Evolutionary conservation across 2,113 vertebrate genomes (phyloP).

Genomic region (Clarias batrachus): DNA sequence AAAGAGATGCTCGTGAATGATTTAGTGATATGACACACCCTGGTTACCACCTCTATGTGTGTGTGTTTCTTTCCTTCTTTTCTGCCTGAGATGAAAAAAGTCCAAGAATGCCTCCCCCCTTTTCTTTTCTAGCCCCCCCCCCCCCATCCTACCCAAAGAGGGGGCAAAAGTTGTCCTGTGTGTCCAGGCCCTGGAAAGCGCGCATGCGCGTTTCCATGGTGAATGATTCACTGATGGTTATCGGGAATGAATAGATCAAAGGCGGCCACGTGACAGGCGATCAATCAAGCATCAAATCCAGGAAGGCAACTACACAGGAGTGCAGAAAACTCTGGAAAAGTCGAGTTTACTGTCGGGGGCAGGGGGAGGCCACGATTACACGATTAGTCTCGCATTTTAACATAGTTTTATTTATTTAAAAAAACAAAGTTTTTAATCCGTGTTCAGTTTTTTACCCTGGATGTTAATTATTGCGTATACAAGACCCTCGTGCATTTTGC

Average conservation of each 20-base stretch:
- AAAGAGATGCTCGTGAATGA: constrained; percentile 37
- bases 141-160: constrained; percentile 56
- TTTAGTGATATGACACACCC: constrained; percentile 67
- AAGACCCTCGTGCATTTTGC: no score
- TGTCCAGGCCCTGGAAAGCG: constrained; percentile 49
- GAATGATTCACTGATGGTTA: constrained; percentile 81
- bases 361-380: no score
- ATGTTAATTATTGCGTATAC: not conserved
- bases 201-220: constrained; percentile 73
- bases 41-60: constrained; percentile 53
- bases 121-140: constrained; percentile 58
- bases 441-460: not conserved
- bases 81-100: constrained; percentile 55
- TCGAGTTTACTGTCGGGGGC: not conserved
- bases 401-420: not conserved
- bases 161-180: constrained; percentile 67
- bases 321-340: constrained; percentile 53
- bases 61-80: constrained; percentile 32
- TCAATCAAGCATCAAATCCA: constrained; percentile 83
- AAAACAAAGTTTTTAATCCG: not conserved
- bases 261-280: constrained; percentile 76
- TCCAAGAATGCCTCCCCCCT: constrained; percentile 60
- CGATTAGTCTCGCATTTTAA: not conserved
- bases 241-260: constrained; percentile 81
- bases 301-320: constrained; percentile 72